Base-by-base conservation (phyloP, 2,888 invertebrate genomes). In the Quadriops clusia region DNA sequence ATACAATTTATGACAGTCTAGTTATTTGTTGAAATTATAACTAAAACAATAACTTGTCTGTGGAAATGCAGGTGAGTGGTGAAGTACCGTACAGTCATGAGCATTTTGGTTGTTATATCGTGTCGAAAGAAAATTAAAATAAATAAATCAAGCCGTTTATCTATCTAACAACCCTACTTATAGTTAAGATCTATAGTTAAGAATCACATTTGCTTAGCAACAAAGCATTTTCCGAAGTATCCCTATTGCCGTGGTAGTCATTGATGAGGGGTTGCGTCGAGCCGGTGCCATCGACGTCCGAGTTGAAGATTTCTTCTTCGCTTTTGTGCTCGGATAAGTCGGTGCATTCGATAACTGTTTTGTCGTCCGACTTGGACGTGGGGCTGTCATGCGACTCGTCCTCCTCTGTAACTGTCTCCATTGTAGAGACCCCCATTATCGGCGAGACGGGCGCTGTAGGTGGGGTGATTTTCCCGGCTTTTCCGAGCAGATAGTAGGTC, bases 401-500 rank as follows among this genome's bases (percentile, higher is more conserved):
- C 35, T 62, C 60, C 47, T 63, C 62, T 18, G 54, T 54, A 9
- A 63, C 47, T 4, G 60, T 57, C 40, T 62, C 61, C 59, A 61
- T 63, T 14, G 49, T 48, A 4, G 26, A 29, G 4, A 30, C 20
- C 10, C 45, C 47, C 17, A 48, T 43, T 8, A 47, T 42, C 3
- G 58, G 58, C 2, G 57, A 57, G 3, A 56, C 51, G 5, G 58
- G 58, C 3, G 51, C 58, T 10, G 58, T 58, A 1, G 56, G 56
- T 11, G 57, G 57, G 4, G 53, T 55, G n/a, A 48, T 51, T 46
- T 57, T 58, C 15, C 55, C 57, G 3, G 62, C 60, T 53, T 68
- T 68, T 43, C 77, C 79, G 54, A 72, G 67, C 42, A 95, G 65
- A 56, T 93, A 94, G 61, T 89, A 94, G 2, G 94, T 95, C 78